Base-by-base conservation (phyloP, 2,888 invertebrate genomes). In the Calliopum simillimum region DNA sequence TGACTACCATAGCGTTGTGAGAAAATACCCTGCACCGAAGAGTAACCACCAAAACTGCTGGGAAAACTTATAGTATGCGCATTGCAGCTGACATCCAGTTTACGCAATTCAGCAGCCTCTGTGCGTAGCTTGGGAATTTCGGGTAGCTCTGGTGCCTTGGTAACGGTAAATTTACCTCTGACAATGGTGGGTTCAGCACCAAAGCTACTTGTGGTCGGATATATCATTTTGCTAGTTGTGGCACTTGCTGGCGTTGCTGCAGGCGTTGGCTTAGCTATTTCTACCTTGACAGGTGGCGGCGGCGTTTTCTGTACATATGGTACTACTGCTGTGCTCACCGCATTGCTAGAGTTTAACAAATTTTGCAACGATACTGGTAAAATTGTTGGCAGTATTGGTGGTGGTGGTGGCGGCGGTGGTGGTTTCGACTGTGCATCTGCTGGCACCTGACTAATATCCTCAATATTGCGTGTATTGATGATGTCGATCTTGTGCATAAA, bases 31-130 rank as follows among this genome's bases (percentile, higher is more conserved):
- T 90, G 89, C 23, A 91, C 87, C 51, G 89, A 89, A n/a, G 90
- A 82, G 73, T 85, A 90, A 46, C 90, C 88, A 11, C 82, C 83
- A 61, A 90, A 90, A 78, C 89, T 88, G 67, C 90, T 89, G 62
- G 91, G 89, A 84, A 91, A 90, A 85, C 91, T 91, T 62, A 92
- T 92, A 2, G 92, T 92, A 74, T 91, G 91, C 0, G 91, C 88
- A 81, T 86, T 86, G 21, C 80, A 72, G 67, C 79, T 79, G 14
- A 84, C 76, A 43, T 79, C 79, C 41, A 85, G 68, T 58, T 83
- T 71, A 44, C 79, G 79, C 62, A 86, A 72, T 41, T 82, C 77
- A 56, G 82, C 77, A 4, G 84, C 85, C 72, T 86, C 86, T 1
- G 77, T 70, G 5, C 84, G 82, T 33, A 80, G 62, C 41, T 76